Evolutionary conservation across 2,797 vertebrate species (phyloP).

Genomic region (Myotis myotis): DNA sequence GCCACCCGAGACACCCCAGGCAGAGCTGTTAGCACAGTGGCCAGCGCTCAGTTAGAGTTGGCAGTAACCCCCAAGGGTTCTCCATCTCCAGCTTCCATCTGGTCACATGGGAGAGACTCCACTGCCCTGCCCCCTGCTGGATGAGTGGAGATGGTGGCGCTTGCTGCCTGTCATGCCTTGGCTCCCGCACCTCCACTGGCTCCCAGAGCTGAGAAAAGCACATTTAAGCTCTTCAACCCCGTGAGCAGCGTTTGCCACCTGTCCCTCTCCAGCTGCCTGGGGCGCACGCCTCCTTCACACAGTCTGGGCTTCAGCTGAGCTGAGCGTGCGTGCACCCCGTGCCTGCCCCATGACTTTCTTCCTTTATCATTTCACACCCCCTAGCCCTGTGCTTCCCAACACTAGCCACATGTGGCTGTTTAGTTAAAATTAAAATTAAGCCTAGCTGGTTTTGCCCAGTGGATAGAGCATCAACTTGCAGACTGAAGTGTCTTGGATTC

Average conservation of each 20-base stretch:
- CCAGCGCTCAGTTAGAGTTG: neutral
- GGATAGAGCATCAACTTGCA: neutral
- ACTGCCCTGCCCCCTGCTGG: neutral
- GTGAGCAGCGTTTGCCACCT: neutral
- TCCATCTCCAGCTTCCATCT: neutral
- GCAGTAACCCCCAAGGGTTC: neutral
- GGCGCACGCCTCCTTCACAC: neutral
- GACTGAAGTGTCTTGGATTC: neutral
- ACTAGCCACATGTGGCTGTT: neutral
- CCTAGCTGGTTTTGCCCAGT: neutral
- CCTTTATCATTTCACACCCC: neutral
- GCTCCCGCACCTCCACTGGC: neutral
- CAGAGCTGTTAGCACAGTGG: neutral
- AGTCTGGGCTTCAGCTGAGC: neutral
- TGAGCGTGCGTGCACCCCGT: rapidly evolving
- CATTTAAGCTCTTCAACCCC: neutral
- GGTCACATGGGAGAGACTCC: neutral
- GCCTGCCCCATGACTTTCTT: neutral
- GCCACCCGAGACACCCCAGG: neutral
- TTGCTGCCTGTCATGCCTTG: neutral
- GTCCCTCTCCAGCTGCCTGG: neutral
- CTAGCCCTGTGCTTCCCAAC: neutral
- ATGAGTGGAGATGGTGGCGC: neutral
- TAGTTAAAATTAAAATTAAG: neutral
- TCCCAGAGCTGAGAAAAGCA: neutral